Evolutionary conservation across 1,140 invertebrate genomes (phyloP).

Genomic region (Drosophila bocqueti): DNA sequence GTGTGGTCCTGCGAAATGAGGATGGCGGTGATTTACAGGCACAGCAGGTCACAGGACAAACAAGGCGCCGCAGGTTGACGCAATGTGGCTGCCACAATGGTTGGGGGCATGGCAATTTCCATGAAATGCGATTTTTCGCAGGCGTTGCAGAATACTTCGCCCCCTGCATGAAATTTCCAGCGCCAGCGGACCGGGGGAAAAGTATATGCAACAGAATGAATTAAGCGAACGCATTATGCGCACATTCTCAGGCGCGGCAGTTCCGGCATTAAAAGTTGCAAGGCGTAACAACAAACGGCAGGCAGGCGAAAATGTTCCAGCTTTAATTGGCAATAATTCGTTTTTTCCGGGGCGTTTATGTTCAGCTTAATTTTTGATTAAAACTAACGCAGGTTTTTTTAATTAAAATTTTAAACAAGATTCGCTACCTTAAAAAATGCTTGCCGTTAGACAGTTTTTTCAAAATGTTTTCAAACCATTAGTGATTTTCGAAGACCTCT

Average conservation of each 20-base stretch:
- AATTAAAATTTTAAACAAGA: not conserved
- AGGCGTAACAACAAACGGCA: slow-evolving; percentile 8
- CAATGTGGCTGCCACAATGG: slow-evolving; percentile 13
- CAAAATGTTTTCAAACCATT: not conserved
- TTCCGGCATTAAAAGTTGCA: slow-evolving; percentile 14
- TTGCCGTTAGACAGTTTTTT: too few species aligned
- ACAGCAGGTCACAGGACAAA: slow-evolving; percentile 3
- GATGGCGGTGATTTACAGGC: slow-evolving; percentile 4
- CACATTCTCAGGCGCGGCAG: slow-evolving; percentile 5
- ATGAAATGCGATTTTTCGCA: slow-evolving; percentile 22
- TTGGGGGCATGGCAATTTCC: slow-evolving; percentile 3
- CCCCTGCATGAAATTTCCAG: slow-evolving; percentile 4
- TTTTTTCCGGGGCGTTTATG: not conserved
- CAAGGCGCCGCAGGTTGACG: slow-evolving; percentile 12
- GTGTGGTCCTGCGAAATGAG: not conserved
- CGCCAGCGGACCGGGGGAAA: not conserved
- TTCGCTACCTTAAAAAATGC: too few species aligned
- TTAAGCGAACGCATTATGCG: slow-evolving; percentile 19
- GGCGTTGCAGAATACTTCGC: slow-evolving; percentile 13
- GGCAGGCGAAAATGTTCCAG: not conserved
- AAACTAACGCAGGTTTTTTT: not conserved
- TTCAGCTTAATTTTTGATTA: not conserved
- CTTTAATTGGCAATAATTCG: slow-evolving; percentile 1
- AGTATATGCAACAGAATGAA: slow-evolving; percentile 13
- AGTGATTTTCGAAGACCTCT: too few species aligned